Conservation (phyloP, 2,888 invertebrate species). For the Lumbricus terrestris region DNA sequence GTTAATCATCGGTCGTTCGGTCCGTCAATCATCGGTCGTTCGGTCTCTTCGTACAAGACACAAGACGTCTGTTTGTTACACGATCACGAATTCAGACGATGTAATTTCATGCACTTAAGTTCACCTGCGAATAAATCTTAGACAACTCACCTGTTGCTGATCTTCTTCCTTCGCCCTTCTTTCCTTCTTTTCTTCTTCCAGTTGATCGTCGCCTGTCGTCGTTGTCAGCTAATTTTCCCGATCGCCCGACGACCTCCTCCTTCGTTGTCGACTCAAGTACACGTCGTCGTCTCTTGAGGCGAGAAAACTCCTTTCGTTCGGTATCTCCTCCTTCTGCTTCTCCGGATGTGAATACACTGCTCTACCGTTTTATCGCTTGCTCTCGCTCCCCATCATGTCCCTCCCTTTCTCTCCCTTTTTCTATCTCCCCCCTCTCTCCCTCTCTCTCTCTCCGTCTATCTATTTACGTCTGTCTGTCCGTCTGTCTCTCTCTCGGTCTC, state of each 20-base stretch:
- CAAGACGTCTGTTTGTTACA: background rate
- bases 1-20: too few species aligned
- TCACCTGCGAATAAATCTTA: background rate
- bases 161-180: too few species aligned
- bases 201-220: background rate
- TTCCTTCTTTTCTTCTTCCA: background rate
- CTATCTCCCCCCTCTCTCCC: too few species aligned
- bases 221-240: background rate
- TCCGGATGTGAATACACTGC: too few species aligned
- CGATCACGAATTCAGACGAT: background rate
- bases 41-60: background rate
- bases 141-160: background rate
- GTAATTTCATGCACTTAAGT: background rate
- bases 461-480: too few species aligned
- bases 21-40: too few species aligned
- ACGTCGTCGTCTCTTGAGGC: background rate
- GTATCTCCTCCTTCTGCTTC: too few species aligned
- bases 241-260: background rate
- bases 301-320: background rate
- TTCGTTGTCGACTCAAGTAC: background rate
- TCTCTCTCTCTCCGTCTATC: too few species aligned
- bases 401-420: background rate
- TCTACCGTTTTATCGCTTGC: background rate
- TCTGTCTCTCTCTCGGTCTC: background rate
- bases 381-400: too few species aligned